These are phyloP conservation scores for Fringilla coelebs DNA, from an alignment of 2,797 vertebrate genomes.

Conservation along the genomic window DNA sequence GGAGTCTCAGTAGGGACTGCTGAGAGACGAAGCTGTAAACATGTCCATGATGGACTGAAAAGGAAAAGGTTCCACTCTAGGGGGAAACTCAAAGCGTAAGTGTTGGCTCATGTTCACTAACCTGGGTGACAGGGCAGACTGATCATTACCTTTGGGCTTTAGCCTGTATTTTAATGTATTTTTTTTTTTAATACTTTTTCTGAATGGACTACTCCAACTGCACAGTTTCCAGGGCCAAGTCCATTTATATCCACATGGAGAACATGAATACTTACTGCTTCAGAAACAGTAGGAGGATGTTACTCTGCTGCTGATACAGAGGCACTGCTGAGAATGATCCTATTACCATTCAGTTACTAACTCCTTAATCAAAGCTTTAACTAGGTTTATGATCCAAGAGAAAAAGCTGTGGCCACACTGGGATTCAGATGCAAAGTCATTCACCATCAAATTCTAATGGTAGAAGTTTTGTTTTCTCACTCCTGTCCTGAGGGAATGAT, in stretches of 20 bases:
- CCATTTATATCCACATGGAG: background rate
- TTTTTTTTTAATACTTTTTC: background rate
- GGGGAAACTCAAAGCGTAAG: background rate
- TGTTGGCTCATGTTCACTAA: background rate
- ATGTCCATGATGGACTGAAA: background rate
- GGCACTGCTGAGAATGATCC: background rate
- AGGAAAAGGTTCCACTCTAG: background rate
- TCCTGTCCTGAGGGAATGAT: background rate
- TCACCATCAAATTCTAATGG: background rate
- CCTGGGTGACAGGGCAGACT: background rate
- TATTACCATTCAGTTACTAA: background rate
- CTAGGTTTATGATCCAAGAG: background rate
- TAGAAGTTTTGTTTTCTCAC: background rate
- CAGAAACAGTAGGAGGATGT: background rate
- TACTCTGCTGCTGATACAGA: background rate
- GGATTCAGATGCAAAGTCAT: background rate
- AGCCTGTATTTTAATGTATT: background rate
- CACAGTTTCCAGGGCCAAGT: background rate
- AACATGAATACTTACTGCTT: background rate
- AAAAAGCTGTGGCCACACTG: background rate
- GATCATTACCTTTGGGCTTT: background rate
- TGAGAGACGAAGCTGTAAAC: conserved; percentile 25
- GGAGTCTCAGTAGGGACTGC: background rate
- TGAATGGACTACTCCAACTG: background rate
- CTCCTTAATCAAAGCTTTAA: background rate